Percentiles rank a stretch among this genome's conserved stretches.
phyloP scores from a whole-genome alignment of 1,140 invertebrate genomes.

The Penaeus japonicus region DNA sequence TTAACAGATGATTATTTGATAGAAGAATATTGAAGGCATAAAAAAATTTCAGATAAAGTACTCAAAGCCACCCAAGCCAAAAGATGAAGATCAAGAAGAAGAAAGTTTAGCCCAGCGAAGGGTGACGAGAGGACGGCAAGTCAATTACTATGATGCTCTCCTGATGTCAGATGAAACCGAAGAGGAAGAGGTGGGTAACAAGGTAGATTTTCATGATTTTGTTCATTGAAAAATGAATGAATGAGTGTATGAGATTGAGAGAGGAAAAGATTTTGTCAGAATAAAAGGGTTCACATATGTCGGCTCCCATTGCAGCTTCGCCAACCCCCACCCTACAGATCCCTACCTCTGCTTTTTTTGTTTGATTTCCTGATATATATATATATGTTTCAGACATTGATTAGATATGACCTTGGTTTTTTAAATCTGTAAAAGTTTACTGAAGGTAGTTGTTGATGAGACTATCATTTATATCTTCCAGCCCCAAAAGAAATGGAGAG shows the following conservation, averaged over 20 bases:
- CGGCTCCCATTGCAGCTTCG: not conserved
- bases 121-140: constrained; percentile 55
- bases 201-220: not conserved
- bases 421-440: not conserved
- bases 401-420: not conserved
- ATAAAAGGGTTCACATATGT: not conserved
- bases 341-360: not conserved
- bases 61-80: constrained; percentile 54
- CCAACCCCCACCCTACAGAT: not conserved
- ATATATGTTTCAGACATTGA: not conserved
- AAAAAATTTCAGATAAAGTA: constrained; percentile 48
- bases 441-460: not conserved
- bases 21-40: no score
- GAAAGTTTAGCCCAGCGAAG: constrained; percentile 38
- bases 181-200: constrained; percentile 50
- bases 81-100: constrained; percentile 36
- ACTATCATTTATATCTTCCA: not conserved
- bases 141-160: constrained; percentile 57
- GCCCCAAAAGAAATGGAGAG: constrained; percentile 51
- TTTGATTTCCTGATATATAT: not conserved
- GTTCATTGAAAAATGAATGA: not conserved
- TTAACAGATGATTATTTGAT: no score
- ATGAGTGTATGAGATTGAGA: not conserved
- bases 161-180: constrained; percentile 57
- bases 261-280: not conserved